A percentile compares a stretch with the other conserved stretches of the same genome.
Evolutionary conservation across 2,113 vertebrate genomes (phyloP).

Genomic region (Brachyistius frenatus): DNA sequence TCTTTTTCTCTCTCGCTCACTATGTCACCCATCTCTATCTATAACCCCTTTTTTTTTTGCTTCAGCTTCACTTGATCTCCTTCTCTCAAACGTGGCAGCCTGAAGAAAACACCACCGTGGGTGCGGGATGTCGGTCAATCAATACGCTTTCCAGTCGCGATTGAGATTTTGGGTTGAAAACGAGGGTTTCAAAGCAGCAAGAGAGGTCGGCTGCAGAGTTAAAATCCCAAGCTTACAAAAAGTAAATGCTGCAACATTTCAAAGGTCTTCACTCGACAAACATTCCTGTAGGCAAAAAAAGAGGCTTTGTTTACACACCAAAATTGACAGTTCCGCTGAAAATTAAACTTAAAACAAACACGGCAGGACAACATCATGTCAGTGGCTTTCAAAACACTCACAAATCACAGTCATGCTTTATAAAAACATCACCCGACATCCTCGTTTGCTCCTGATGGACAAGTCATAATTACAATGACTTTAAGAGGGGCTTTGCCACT

Average conservation of each 20-base stretch:
- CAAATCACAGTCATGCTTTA: too few species aligned
- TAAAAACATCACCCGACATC: too few species aligned
- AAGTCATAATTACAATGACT: too few species aligned
- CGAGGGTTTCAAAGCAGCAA: slow-evolving; percentile 18
- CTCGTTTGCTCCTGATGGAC: too few species aligned
- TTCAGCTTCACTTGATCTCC: slow-evolving; percentile 49
- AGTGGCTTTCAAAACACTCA: too few species aligned
- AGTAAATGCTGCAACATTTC: slow-evolving; percentile 7
- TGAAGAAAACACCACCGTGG: background rate
- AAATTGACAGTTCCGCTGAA: too few species aligned
- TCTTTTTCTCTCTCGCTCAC: slow-evolving; percentile 18
- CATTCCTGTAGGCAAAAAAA: background rate
- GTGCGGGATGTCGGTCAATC: slow-evolving; percentile 25
- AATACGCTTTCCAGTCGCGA: slow-evolving; percentile 22
- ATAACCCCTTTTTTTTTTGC: slow-evolving; percentile 19
- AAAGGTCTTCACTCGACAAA: background rate
- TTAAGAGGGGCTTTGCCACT: too few species aligned
- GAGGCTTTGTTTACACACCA: too few species aligned
- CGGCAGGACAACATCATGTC: too few species aligned
- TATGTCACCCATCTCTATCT: slow-evolving; percentile 7
- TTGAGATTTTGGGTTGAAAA: slow-evolving; percentile 25
- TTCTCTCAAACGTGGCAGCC: slow-evolving; percentile 32
- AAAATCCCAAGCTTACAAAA: background rate
- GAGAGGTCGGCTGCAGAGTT: background rate
- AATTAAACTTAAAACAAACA: too few species aligned